These are phyloP conservation scores for Parasteatoda lunata DNA, from an alignment of 2,888 invertebrate species.

Conservation along the genomic window DNA sequence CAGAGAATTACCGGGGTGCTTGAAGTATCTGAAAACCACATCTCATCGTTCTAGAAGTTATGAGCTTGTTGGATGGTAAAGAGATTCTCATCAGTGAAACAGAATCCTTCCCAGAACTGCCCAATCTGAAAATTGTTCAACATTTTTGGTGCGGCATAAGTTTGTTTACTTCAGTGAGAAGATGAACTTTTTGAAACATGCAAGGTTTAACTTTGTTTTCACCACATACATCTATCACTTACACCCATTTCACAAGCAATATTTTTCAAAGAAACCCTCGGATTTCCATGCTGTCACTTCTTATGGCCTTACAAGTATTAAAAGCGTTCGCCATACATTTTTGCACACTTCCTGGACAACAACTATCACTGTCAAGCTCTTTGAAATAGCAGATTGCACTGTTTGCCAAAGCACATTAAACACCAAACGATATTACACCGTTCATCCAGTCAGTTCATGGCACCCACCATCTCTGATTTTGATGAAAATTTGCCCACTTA, in stretches of 20 bases:
- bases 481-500: too few relatives aligned
- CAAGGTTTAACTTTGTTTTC: not conserved
- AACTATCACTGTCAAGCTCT: not conserved
- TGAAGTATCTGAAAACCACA: not conserved
- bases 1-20: not conserved
- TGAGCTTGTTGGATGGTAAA: not conserved
- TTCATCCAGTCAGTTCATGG: not conserved
- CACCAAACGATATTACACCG: not conserved
- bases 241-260: not conserved
- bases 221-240: not conserved
- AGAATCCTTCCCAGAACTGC: not conserved
- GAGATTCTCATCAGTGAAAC: not conserved
- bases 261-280: not conserved
- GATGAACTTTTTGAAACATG: not conserved
- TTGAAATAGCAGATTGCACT: not conserved
- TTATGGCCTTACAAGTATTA: not conserved
- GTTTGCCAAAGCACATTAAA: not conserved
- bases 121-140: not conserved
- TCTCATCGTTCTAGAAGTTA: not conserved
- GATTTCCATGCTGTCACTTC: not conserved
- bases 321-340: not conserved
- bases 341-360: not conserved
- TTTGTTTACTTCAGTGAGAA: not conserved
- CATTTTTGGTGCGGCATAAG: not conserved
- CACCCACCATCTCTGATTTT: too few relatives aligned